Base-by-base conservation (phyloP, 2,888 invertebrate species). In the Ornithoptera alexandrae region DNA sequence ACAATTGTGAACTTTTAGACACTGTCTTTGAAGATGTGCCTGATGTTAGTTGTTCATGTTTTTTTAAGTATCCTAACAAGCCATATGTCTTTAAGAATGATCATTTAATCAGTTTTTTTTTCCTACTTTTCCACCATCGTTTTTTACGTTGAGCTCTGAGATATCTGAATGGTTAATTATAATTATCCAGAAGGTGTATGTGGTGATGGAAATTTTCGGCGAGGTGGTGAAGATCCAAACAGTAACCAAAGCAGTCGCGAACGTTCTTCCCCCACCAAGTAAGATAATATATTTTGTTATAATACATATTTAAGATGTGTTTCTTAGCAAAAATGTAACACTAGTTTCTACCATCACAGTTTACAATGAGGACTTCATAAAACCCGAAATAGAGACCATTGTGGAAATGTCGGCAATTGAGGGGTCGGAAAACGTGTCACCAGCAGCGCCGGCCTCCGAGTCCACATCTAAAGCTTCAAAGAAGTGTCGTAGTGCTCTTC, bases 1-100 rank as follows among this genome's bases (percentile, higher is more conserved):
- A 97, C 69, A 98, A 98, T 85, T 96, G 97, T 0, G 96, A 97
- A 84, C 95, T 96, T 76, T 93, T 97, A 79, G 96, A 96, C 53
- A 93, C 95, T 10, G 95, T 95, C 50, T 96, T 96, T 69, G 94
- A 95, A 70, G 94, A 96, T 80, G 94, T 97, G 71, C 96, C 97
- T 3, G 96, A 96, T 90, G 96, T 96, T 84, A 89, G 90, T 67
- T 24, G 12, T 15, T 1, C 15, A 12, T 15, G 46, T 46, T 46
- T 12, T 42, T 46, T 15, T 46, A 46, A 10, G 1, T 15, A 46
- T 46, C 46, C 46, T 46, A 12, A 46, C 4, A 12, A 46, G 46
- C 2, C 5, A 53, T n/a, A 6, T 17, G 18, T 53, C 6, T 53
- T 18, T 53, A 12, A 6, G n/a, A 53, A 53, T n/a, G 6, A n/a